phyloP scores from a whole-genome alignment of 2,888 invertebrate genomes.

The Lysandra coridon region DNA sequence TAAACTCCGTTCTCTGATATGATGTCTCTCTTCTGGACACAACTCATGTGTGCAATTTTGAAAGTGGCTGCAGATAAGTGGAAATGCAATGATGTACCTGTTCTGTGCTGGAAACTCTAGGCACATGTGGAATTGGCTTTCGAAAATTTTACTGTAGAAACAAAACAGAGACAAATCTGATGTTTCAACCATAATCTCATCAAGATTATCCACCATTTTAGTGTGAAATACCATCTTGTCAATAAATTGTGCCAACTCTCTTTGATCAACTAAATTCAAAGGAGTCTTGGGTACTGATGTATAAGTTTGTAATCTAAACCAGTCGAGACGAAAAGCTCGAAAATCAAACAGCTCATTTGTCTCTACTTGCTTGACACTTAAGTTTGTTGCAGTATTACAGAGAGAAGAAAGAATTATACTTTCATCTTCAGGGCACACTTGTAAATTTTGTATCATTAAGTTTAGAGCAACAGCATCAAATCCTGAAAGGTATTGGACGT shows the following conservation, averaged over 20 bases:
- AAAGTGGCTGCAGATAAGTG: conserved; percentile 98
- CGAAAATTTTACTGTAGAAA: conserved; percentile 97
- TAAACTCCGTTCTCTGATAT: conserved; percentile 96
- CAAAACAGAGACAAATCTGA: conserved; percentile 99
- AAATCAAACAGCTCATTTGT: conserved; percentile 98
- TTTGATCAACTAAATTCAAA: conserved; percentile 89
- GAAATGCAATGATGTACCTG: conserved; percentile 98
- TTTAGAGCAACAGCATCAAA: conserved; percentile 97
- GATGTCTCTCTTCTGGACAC: conserved; percentile 98
- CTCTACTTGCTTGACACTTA: conserved; percentile 97
- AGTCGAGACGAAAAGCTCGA: conserved; percentile 95
- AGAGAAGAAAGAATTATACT: conserved; percentile 95
- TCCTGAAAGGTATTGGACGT: conserved; percentile 97
- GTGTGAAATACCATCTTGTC: conserved; percentile 98
- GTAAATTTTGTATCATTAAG: conserved; percentile 89
- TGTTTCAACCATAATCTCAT: conserved; percentile 97
- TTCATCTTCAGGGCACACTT: conserved; percentile 96
- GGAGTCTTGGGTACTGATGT: conserved; percentile 92
- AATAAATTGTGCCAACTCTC: conserved; percentile 93
- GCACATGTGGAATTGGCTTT: conserved; percentile 99
- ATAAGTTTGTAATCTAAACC: conserved; percentile 97
- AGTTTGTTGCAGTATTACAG: conserved; percentile 91
- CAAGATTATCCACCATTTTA: conserved; percentile 98
- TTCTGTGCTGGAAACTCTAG: conserved; percentile 99
- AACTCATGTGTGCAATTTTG: conserved; percentile 98